phyloP scores from a whole-genome alignment of 2,797 vertebrate genomes.

The Chaenodraco wilsoni region DNA sequence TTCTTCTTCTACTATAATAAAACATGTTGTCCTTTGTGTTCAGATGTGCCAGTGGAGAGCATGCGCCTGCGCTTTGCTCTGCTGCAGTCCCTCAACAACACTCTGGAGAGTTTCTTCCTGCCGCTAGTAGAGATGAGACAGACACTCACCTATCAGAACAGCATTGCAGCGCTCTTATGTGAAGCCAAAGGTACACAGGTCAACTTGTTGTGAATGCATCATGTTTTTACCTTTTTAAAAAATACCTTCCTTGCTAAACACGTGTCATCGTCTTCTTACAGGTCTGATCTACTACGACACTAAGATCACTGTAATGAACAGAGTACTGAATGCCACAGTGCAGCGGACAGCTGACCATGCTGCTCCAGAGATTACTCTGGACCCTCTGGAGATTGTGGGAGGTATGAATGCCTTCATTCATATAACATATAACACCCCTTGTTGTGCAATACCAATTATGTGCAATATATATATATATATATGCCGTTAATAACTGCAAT shows the following conservation, averaged over 20 bases:
- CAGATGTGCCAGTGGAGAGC: conserved; percentile 93
- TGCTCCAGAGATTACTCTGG: conserved; percentile 96
- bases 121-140: conserved; percentile 94
- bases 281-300: conserved; percentile 95
- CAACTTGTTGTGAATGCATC: background rate
- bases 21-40: conserved; percentile 21
- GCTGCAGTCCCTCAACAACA: conserved; percentile 97
- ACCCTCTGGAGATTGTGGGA: conserved; percentile 97
- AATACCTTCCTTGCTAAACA: conserved; percentile 7
- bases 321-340: conserved; percentile 94
- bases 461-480: no score
- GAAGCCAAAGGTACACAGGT: conserved; percentile 92
- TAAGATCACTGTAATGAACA: conserved; percentile 96
- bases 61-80: conserved; percentile 93
- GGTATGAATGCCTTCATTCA: conserved; percentile 74
- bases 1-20: background rate
- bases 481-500: no score
- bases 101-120: conserved; percentile 95
- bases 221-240: background rate
- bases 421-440: no score
- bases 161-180: conserved; percentile 90
- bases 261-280: conserved; percentile 23
- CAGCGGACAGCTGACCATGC: conserved; percentile 97
- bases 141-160: conserved; percentile 89
- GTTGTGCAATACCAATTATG: no score